Evolutionary conservation across 2,113 vertebrate species (phyloP), one percentile per base, ranked within the genome.

Genomic region (Pagrus major): DNA sequence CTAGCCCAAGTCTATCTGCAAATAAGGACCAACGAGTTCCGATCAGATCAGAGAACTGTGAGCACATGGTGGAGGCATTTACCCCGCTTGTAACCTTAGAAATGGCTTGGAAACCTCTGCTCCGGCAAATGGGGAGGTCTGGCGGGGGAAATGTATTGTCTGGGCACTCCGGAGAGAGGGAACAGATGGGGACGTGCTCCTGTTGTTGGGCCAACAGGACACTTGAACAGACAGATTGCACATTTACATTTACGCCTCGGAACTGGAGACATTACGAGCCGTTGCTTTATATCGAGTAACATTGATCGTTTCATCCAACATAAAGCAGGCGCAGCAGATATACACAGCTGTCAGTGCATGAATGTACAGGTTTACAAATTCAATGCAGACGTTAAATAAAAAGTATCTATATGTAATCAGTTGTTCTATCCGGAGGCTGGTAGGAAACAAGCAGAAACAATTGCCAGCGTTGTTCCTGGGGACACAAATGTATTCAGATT

Each of bases 111-210:
- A 85, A 90, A 76, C 86, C 90, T 90, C 84, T 82, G 85, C 81
- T 84, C 72, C 54, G 56, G 81, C 78, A 86, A 86, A 90, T 86
- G 83, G 78, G 74, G 83, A 66, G 68, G 80, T 78, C 89, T 89
- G 85, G 86, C 54, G 54, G 85, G 64, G 87, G 86, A 92, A 90
- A 88, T 8, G 55, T 91, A 94, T 94, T 94, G 91, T 91, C 92
- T 95, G 94, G 92, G 91, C 90, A 93, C 83, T 93, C 71, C 80
- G 91, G 92, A 92, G 93, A 94, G 92, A 94, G 90, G 69, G 86
- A 89, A 96, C 97, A 97, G 97, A 98, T 95, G 97, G 97, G 93
- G 96, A 96, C 92, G 95, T 94, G 88, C 95, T 97, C 93, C 96
- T 95, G 0, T 95, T 95, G 81, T 96, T 96, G 87, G 95, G 93